Evolutionary conservation across 2,113 vertebrate species (phyloP).

Genomic region (Vireo altiloquus): DNA sequence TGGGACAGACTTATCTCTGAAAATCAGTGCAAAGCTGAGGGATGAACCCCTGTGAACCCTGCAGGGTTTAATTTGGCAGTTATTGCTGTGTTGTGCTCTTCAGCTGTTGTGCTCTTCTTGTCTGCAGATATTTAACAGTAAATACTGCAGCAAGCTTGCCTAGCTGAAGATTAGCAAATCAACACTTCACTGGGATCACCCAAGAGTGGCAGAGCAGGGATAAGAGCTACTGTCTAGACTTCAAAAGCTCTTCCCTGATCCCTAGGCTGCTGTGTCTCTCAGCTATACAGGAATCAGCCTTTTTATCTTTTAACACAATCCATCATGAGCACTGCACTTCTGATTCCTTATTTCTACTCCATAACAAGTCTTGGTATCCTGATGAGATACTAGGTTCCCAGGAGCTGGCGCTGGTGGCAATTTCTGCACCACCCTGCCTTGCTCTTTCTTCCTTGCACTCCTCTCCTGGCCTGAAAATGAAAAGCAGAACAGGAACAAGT

Average conservation of each 20-base stretch:
- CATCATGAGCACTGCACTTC: background rate
- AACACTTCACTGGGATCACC: background rate
- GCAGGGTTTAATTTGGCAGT: background rate
- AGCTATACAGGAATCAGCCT: background rate
- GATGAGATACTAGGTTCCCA: background rate
- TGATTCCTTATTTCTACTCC: background rate
- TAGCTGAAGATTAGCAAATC: background rate
- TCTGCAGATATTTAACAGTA: background rate
- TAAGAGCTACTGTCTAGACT: background rate
- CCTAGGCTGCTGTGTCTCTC: background rate
- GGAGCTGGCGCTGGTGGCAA: background rate
- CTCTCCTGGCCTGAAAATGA: background rate
- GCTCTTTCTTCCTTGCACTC: background rate
- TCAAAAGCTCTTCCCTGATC: constrained; percentile 18
- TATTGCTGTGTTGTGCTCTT: background rate
- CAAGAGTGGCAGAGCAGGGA: background rate
- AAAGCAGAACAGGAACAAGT: background rate
- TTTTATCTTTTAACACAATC: constrained; percentile 10
- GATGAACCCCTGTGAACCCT: background rate
- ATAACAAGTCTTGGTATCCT: background rate
- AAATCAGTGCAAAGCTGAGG: background rate
- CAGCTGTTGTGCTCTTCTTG: background rate
- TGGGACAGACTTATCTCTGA: background rate
- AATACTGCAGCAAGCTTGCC: background rate
- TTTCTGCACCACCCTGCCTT: background rate